Conservation (phyloP, 1,140 invertebrate genomes). For the Temnothorax longispinosus region DNA sequence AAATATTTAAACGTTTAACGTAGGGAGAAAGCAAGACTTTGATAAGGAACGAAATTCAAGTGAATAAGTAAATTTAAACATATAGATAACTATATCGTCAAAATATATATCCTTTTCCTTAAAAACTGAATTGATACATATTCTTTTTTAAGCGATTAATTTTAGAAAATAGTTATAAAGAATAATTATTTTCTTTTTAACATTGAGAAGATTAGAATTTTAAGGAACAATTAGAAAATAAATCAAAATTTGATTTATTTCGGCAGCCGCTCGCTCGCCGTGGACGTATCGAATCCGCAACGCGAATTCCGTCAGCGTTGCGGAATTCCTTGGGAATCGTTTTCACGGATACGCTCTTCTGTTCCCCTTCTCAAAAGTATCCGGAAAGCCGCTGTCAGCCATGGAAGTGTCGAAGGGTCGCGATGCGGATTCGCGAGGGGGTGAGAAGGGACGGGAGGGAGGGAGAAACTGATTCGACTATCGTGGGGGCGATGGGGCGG, state of each 20-base stretch:
- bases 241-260: constrained; percentile 5
- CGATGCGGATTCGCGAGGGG: constrained; percentile 39
- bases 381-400: constrained; percentile 55
- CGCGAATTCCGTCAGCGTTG: background rate
- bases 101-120: background rate
- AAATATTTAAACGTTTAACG: constrained; percentile 25
- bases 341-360: constrained; percentile 23
- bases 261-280: background rate
- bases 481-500: constrained; percentile 42
- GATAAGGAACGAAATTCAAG: background rate
- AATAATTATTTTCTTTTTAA: background rate
- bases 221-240: background rate
- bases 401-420: constrained; percentile 68
- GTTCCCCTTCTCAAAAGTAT: constrained; percentile 39
- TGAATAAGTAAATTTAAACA: background rate
- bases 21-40: background rate
- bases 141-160: background rate
- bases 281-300: background rate
- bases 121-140: background rate
- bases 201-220: background rate
- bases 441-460: background rate
- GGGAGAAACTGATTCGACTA: constrained; percentile 61
- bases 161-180: background rate
- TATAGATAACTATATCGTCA: background rate
- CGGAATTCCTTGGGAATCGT: constrained; percentile 30